These are phyloP conservation scores for Lacerta agilis DNA, from an alignment of 2,797 vertebrate genomes.

Conservation along the genomic window DNA sequence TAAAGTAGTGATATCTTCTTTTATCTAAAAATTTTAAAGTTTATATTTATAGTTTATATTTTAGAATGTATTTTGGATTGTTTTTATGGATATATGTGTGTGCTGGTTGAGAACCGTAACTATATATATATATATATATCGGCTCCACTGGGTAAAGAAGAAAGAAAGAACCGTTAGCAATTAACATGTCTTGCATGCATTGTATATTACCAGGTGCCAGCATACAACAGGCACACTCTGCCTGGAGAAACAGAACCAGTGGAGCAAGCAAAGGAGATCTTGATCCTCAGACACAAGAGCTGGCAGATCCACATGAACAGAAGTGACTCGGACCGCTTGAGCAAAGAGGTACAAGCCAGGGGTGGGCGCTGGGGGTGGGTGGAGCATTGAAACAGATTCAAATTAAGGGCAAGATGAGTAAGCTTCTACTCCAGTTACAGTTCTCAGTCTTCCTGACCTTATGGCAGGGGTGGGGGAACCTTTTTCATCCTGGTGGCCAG, in stretches of 20 bases:
- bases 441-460: neutral
- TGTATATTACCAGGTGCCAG: conserved; percentile 72
- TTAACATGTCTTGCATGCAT: neutral
- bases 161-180: neutral
- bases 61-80: too few species aligned
- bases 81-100: too few species aligned
- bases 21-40: too few species aligned
- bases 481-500: too few species aligned
- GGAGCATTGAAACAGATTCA: neutral
- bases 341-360: conserved; percentile 60
- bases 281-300: conserved; percentile 78
- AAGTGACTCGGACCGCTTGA: neutral
- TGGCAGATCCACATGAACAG: conserved; percentile 31
- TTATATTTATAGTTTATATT: too few species aligned
- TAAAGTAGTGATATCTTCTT: too few species aligned
- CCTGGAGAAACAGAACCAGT: conserved; percentile 68
- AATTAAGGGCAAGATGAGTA: neutral
- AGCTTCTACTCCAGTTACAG: neutral
- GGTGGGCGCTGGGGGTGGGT: accelerated
- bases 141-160: neutral
- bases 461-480: too few species aligned
- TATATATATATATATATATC: too few species aligned
- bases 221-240: conserved; percentile 86
- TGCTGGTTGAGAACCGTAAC: too few species aligned
- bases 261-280: conserved; percentile 72